These are phyloP conservation scores for Dicrurus megarhynchus DNA, from an alignment of 2,113 vertebrate genomes.

Conservation along the genomic window DNA sequence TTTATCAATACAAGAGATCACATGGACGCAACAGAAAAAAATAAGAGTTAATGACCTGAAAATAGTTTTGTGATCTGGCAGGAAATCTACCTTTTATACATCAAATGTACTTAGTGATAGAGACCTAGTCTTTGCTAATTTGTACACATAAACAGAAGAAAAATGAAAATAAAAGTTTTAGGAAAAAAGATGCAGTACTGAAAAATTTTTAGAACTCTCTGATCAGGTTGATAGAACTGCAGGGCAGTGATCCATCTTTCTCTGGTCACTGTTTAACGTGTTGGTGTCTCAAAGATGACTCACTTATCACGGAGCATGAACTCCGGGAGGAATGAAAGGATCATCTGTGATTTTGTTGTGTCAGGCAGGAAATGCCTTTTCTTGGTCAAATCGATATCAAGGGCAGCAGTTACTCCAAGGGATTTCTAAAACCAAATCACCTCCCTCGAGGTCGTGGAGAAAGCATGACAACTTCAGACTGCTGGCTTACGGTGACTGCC, in stretches of 20 bases:
- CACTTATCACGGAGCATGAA: not conserved
- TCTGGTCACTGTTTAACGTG: not conserved
- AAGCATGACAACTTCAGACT: not conserved
- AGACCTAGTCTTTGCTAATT: not conserved
- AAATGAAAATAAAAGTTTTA: not conserved
- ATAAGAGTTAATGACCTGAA: not conserved
- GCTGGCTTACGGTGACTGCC: not conserved
- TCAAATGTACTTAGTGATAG: not conserved
- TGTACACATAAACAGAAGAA: not conserved
- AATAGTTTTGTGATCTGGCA: not conserved
- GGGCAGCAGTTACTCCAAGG: not conserved
- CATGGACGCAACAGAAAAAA: not conserved
- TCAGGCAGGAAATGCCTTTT: not conserved
- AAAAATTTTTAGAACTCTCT: not conserved
- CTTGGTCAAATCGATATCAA: not conserved
- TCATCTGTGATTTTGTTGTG: not conserved
- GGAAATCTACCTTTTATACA: not conserved
- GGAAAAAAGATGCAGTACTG: rapidly evolving
- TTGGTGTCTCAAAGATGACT: not conserved
- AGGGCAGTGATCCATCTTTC: not conserved
- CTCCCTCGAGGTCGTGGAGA: not conserved
- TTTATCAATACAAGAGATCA: not conserved
- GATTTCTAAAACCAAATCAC: not conserved
- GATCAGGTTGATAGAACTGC: not conserved
- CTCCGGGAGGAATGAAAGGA: not conserved